A percentile compares a stretch with the other conserved stretches of the same genome.
phyloP scores from a whole-genome alignment of 2,888 invertebrate species.

The Dicyrtomina minuta region DNA sequence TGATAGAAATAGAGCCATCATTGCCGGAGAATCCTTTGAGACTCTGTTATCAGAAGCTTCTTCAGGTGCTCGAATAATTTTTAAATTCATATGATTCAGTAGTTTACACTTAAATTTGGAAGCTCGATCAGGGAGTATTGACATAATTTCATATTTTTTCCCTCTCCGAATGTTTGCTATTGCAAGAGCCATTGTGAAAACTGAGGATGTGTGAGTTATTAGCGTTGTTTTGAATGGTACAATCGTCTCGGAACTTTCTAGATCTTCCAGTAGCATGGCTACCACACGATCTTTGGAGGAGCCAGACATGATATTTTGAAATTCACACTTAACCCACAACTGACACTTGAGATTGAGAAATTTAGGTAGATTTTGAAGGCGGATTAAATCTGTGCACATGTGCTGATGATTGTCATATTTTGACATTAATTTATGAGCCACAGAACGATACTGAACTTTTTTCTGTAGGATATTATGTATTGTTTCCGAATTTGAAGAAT shows the following conservation, averaged over 20 bases:
- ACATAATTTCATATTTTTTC: slow-evolving; percentile 6
- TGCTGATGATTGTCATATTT: too few relatives aligned
- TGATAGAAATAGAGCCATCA: slow-evolving; percentile 2
- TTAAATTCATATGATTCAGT: not conserved
- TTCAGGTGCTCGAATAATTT: slow-evolving; percentile 5
- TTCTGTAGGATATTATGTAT: too few relatives aligned
- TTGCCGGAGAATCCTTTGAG: slow-evolving; percentile 3
- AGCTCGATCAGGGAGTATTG: slow-evolving; percentile 1
- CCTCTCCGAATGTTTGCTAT: not conserved
- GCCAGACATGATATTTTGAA: not conserved
- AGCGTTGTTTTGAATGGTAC: not conserved
- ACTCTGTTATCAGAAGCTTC: slow-evolving; percentile 5
- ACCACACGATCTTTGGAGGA: slow-evolving; percentile 1
- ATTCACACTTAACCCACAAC: slow-evolving; percentile 17
- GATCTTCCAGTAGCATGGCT: not conserved
- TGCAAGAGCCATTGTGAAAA: slow-evolving; percentile 6
- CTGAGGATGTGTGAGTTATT: slow-evolving; percentile 3
- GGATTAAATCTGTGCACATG: not conserved
- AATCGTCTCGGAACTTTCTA: not conserved
- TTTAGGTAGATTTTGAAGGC: not conserved
- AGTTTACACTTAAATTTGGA: not conserved
- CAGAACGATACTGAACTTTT: too few relatives aligned
- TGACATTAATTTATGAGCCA: too few relatives aligned
- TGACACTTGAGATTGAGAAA: not conserved
- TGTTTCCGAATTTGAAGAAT: too few relatives aligned